These are phyloP conservation scores for Podargus strigoides DNA, from an alignment of 2,797 vertebrate genomes.

Conservation along the genomic window DNA sequence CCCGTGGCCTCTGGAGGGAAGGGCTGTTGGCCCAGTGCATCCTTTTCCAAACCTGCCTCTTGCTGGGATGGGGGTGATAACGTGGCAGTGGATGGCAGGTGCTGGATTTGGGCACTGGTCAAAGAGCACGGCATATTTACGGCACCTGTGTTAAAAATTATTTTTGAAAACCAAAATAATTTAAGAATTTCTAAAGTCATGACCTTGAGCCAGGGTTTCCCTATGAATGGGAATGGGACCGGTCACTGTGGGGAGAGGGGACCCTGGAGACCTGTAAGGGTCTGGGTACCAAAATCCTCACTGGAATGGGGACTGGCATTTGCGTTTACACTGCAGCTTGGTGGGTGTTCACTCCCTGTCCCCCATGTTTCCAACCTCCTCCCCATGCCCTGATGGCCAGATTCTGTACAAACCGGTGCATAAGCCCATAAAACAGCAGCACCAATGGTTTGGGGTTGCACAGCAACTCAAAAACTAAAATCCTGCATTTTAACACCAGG, in stretches of 20 bases:
- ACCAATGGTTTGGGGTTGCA: not conserved
- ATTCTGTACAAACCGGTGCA: not conserved
- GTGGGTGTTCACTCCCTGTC: rapidly evolving
- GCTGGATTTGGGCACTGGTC: rapidly evolving
- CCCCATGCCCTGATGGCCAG: rapidly evolving
- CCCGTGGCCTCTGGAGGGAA: not conserved
- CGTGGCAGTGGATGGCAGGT: not conserved
- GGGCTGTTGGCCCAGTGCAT: not conserved
- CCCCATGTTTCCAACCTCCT: not conserved
- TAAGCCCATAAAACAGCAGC: not conserved
- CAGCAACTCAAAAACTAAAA: too few species aligned
- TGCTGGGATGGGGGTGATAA: not conserved
- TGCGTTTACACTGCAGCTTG: rapidly evolving
- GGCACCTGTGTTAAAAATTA: not conserved
- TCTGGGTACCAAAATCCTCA: not conserved
- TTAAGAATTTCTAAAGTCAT: not conserved
- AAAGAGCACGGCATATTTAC: rapidly evolving
- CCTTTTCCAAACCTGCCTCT: not conserved
- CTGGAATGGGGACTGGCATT: rapidly evolving
- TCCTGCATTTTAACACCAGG: too few species aligned
- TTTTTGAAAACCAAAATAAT: not conserved
- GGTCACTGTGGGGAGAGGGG: rapidly evolving
- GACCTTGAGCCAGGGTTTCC: not conserved
- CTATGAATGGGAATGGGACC: not conserved
- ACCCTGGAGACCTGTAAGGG: not conserved